Percentiles rank a stretch among this genome's conserved stretches.
phyloP scores from a whole-genome alignment of 2,888 invertebrate species.

The Lochmaea crataegi region DNA sequence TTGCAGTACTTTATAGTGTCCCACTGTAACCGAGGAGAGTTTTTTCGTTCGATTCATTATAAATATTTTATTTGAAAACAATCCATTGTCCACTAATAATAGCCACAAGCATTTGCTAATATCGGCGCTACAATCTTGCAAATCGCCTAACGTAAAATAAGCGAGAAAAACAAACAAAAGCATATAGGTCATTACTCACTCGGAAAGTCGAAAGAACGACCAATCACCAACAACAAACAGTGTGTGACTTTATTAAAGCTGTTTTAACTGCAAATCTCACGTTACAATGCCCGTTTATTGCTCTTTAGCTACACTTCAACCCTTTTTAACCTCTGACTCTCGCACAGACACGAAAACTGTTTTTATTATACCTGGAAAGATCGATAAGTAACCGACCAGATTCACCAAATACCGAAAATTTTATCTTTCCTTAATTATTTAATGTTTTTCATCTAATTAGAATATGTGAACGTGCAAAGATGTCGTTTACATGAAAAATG shows the following conservation, averaged over 20 bases:
- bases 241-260: slow-evolving; percentile 43
- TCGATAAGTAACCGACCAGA: too few relatives aligned
- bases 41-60: too few relatives aligned
- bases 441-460: too few relatives aligned
- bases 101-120: not conserved
- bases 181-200: slow-evolving; percentile 18
- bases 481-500: too few relatives aligned
- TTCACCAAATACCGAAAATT: too few relatives aligned
- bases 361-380: not conserved
- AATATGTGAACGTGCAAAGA: too few relatives aligned
- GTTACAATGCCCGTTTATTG: slow-evolving; percentile 37
- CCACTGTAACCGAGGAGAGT: too few relatives aligned
- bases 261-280: slow-evolving; percentile 39
- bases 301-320: slow-evolving; percentile 33
- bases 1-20: too few relatives aligned
- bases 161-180: slow-evolving; percentile 15
- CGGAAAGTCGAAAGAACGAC: slow-evolving; percentile 12
- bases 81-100: not conserved
- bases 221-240: slow-evolving; percentile 24
- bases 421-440: too few relatives aligned
- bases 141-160: slow-evolving; percentile 4
- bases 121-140: not conserved
- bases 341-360: slow-evolving; percentile 1
- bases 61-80: too few relatives aligned
- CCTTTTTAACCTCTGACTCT: slow-evolving; percentile 21